phyloP scores from a whole-genome alignment of 2,113 vertebrate species.

The Microtus ochrogaster region DNA sequence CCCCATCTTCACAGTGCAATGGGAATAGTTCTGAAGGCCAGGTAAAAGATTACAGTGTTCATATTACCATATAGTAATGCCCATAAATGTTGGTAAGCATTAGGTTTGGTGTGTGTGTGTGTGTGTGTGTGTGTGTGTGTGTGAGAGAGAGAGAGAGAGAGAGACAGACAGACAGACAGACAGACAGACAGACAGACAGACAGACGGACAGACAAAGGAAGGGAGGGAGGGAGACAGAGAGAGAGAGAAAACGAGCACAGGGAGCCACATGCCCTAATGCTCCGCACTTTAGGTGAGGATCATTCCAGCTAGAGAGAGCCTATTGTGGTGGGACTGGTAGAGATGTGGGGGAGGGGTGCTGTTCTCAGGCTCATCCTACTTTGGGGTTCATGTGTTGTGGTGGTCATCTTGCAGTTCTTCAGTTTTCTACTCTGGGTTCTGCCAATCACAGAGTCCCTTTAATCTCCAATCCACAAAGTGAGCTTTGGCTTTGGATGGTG shows the following conservation, averaged over 20 bases:
- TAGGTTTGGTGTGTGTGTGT: background rate
- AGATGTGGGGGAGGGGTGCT: fast-evolving
- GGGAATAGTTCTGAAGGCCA: background rate
- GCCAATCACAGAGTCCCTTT: fast-evolving
- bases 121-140: background rate
- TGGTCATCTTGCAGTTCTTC: background rate
- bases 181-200: no score
- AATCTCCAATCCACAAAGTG: fast-evolving
- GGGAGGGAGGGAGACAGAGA: background rate
- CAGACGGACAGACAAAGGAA: no score
- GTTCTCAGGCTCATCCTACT: fast-evolving
- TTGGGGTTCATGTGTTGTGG: background rate
- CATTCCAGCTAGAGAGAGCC: fast-evolving
- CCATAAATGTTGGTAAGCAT: background rate
- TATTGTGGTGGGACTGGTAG: fast-evolving
- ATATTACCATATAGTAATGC: background rate
- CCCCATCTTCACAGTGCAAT: background rate
- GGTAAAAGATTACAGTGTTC: background rate
- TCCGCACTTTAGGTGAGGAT: background rate
- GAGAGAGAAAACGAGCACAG: background rate
- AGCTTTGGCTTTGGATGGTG: background rate
- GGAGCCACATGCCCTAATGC: background rate
- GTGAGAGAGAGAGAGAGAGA: no score
- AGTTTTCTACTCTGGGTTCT: background rate
- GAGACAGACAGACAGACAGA: no score